These are phyloP conservation scores for Platysteira castanea DNA, from an alignment of 2,113 vertebrate genomes.

Conservation along the genomic window DNA sequence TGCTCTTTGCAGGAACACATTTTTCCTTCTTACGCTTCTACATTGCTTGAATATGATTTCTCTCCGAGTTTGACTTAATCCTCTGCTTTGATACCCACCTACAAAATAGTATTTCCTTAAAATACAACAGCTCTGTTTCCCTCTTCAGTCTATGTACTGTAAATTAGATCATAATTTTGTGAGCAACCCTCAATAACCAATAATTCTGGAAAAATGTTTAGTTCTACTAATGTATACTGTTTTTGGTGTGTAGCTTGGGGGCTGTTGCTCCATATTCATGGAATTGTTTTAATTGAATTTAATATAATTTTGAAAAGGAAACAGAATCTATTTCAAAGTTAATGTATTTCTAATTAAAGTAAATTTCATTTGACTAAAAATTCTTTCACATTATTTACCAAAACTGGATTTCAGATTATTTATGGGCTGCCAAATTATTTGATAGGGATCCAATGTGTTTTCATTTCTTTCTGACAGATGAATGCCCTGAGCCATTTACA, in stretches of 20 bases:
- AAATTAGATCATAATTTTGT: not conserved
- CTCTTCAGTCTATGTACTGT: not conserved
- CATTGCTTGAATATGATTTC: not conserved
- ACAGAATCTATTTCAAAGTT: not conserved
- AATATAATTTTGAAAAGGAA: not conserved
- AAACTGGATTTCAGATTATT: conserved; percentile 20
- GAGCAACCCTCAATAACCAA: not conserved
- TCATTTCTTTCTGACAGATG: not conserved
- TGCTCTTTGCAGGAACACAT: not conserved
- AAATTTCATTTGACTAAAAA: not conserved
- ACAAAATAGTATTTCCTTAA: not conserved
- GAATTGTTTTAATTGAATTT: not conserved
- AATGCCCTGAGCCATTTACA: not conserved
- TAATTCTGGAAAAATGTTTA: not conserved
- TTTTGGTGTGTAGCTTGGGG: not conserved
- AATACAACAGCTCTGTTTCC: not conserved
- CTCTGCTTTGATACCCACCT: not conserved
- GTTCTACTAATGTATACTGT: not conserved
- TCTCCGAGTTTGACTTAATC: not conserved
- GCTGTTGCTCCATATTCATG: not conserved
- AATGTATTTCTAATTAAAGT: conserved; percentile 7
- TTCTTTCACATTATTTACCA: conserved; percentile 10
- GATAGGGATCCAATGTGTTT: not conserved
- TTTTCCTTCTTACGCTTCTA: not conserved
- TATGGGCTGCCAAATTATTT: not conserved